phyloP scores from a whole-genome alignment of 1,140 invertebrate genomes.

The Dolichoris vasculosae region DNA sequence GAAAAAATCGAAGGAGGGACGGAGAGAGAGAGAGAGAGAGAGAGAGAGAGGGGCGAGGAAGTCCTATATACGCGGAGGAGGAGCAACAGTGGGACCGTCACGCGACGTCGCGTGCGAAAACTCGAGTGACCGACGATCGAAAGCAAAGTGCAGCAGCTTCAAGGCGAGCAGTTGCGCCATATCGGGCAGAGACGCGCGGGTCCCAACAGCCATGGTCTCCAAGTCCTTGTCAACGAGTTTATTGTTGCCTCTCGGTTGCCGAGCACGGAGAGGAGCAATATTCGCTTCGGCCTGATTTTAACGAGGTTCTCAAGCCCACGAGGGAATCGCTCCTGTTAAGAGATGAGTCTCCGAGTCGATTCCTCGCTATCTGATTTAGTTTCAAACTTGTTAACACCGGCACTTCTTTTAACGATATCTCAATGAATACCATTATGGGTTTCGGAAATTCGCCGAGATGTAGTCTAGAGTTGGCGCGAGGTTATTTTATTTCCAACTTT shows the following conservation, averaged over 20 bases:
- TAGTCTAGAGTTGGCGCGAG: too few relatives aligned
- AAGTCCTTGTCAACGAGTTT: conserved; percentile 7
- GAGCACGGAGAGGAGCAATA: conserved; percentile 14
- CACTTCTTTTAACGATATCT: not conserved
- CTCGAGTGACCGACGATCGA: conserved; percentile 22
- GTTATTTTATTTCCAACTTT: not conserved
- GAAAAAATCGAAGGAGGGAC: not conserved
- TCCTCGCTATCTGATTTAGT: too few relatives aligned
- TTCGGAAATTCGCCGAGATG: too few relatives aligned
- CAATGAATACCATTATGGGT: not conserved
- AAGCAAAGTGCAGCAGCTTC: conserved; percentile 35
- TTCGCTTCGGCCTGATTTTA: not conserved
- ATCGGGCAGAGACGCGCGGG: not conserved
- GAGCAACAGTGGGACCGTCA: conserved; percentile 20
- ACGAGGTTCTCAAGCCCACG: conserved; percentile 14
- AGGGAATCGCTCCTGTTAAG: not conserved
- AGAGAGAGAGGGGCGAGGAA: not conserved
- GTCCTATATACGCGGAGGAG: too few relatives aligned
- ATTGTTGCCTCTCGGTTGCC: conserved; percentile 14
- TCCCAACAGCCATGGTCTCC: too few relatives aligned
- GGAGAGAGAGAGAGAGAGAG: not conserved
- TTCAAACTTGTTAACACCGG: too few relatives aligned
- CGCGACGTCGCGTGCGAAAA: conserved; percentile 51
- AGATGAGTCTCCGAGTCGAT: too few relatives aligned
- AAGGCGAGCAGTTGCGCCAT: not conserved